phyloP scores from a whole-genome alignment of 2,113 vertebrate genomes.

The Pseudorhombus dupliciocellatus region DNA sequence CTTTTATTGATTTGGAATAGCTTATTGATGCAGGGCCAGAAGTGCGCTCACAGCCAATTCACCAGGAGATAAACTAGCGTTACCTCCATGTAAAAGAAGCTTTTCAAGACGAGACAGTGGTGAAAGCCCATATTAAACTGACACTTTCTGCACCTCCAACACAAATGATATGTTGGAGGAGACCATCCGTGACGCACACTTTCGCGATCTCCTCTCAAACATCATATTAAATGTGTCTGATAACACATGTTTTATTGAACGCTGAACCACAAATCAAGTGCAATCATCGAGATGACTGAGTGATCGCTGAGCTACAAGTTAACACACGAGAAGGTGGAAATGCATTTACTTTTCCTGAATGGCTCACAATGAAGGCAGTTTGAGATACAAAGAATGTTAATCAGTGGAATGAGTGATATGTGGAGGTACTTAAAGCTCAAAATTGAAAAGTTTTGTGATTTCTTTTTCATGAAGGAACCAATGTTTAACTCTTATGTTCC shows the following conservation, averaged over 20 bases:
- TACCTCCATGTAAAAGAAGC: constrained; percentile 42
- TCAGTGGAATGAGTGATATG: no score
- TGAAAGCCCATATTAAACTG: constrained; percentile 42
- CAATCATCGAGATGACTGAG: not conserved
- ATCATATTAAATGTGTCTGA: constrained; percentile 6
- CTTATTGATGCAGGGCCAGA: constrained; percentile 58
- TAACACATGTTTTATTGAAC: not conserved
- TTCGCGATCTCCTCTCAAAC: not conserved
- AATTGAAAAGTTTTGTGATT: no score
- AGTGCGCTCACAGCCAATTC: constrained; percentile 57
- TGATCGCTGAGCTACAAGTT: not conserved
- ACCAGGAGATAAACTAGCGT: constrained; percentile 49
- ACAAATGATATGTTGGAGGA: constrained; percentile 32
- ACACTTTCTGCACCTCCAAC: constrained; percentile 45
- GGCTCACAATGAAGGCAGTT: not conserved
- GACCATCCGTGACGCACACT: not conserved
- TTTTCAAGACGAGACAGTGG: constrained; percentile 52
- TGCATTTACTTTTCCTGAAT: not conserved
- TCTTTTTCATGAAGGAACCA: no score
- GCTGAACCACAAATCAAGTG: not conserved
- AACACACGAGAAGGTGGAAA: not conserved
- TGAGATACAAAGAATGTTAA: no score
- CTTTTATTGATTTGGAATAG: constrained; percentile 67
- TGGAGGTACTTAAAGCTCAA: no score
- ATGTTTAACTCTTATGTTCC: no score